Conservation (phyloP, 2,888 invertebrate species). For the Tinea semifulvella region DNA sequence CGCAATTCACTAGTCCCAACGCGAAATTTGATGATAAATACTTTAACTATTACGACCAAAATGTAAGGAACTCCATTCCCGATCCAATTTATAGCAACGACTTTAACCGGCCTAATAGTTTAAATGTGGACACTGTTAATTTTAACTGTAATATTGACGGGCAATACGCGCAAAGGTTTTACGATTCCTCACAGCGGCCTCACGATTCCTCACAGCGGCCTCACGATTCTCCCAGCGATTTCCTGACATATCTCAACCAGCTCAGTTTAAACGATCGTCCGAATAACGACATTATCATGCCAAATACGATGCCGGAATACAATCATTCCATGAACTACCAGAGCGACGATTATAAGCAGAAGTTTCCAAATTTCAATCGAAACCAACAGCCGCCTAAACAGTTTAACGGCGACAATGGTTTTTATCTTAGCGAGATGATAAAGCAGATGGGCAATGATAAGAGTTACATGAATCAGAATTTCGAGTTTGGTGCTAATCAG, state of each 20-base stretch:
- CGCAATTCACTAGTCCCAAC: conserved; percentile 48
- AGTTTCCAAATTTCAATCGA: conserved; percentile 29
- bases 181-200: conserved; percentile 30
- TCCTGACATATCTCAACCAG: conserved; percentile 45
- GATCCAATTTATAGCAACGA: conserved; percentile 39
- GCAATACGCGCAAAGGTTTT: conserved; percentile 37
- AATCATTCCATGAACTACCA: conserved; percentile 31
- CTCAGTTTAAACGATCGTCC: conserved; percentile 40
- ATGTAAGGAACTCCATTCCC: conserved; percentile 55
- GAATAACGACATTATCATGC: conserved; percentile 35
- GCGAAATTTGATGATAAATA: conserved; percentile 43
- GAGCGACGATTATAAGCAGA: conserved; percentile 43
- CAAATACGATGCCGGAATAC: conserved; percentile 34
- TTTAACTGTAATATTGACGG: conserved; percentile 30
- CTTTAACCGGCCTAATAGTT: conserved; percentile 38
- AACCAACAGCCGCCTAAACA: conserved; percentile 27
- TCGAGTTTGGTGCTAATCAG: conserved; percentile 29
- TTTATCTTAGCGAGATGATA: conserved; percentile 42
- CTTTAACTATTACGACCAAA: conserved; percentile 55
- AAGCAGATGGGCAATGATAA: conserved; percentile 34
- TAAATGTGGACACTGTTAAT: conserved; percentile 44
- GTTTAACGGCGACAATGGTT: conserved; percentile 37
- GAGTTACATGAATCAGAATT: conserved; percentile 30
- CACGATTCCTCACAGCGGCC: conserved; percentile 34
- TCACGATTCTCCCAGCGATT: conserved; percentile 37